Base-by-base conservation (phyloP, 2,113 vertebrate species). In the Murina feae region DNA sequence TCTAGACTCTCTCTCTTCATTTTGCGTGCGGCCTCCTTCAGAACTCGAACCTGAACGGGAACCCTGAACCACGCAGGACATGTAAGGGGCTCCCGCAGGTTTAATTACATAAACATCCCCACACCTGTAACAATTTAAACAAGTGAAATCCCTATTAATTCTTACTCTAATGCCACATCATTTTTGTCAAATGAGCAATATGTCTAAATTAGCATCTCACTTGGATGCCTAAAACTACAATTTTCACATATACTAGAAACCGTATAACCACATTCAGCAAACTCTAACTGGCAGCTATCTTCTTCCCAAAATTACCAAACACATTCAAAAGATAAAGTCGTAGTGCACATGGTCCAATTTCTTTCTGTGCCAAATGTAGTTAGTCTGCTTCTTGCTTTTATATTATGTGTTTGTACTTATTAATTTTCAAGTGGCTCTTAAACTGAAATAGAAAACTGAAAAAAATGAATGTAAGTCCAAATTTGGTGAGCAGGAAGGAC, bases 371-470 rank as follows among this genome's bases (percentile, higher is more conserved):
- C 75, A 89, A 95, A 94, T 25, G 69, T 75, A 30, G 55, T 84
- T 83, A 91, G 65, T 60, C 66, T 85, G 72, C 37, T 95, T 92
- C 89, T 92, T 88, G 72, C 63, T 92, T 93, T 95, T 72, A 86
- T 89, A 91, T 44, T 87, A 76, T 10, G 2, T 69, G 37, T 42
- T 91, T 84, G 28, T 2, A 94, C 35, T 76, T 91, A 94, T 76
- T 94, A 84, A 94, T 95, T 92, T 96, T 90, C 25, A 93, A 94
- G 81, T 58, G 68, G 58, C 4, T 90, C 72, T 78, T 79, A 16
- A 95, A 94, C 80, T 76, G 87, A 96, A 96, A 94, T 39, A 93
- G 81, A 68, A 94, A 91, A 76, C 55, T 80, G 93, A 94, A 96
- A 91, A 92, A 93, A 78, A 37, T 47, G 72, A 92, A 58, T 53